Percentiles rank a stretch among this genome's conserved stretches.
Conservation (phyloP, 2,797 vertebrate genomes). For the Falco cherrug region DNA sequence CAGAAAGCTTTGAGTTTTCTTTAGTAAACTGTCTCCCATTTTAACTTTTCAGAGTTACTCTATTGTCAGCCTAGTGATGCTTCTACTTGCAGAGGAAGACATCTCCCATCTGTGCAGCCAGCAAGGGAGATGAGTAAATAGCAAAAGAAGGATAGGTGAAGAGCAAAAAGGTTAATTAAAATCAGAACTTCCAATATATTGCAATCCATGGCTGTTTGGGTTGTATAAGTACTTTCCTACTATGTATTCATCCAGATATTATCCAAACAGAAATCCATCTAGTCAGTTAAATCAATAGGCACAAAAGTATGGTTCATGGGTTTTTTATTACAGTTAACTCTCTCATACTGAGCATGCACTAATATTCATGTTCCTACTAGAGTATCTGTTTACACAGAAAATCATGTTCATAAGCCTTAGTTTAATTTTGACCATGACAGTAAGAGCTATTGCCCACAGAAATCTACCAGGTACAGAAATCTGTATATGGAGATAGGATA, state of each 20-base stretch:
- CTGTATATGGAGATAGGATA: neutral
- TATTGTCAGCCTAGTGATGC: neutral
- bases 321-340: neutral
- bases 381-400: neutral
- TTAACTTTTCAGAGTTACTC: neutral
- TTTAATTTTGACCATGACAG: neutral
- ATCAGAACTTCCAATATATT: neutral
- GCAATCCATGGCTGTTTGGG: neutral
- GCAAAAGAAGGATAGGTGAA: neutral
- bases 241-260: neutral
- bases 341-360: neutral
- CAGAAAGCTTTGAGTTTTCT: neutral
- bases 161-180: conserved; percentile 18
- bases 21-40: neutral
- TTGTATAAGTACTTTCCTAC: neutral
- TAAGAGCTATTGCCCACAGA: neutral
- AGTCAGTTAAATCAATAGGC: neutral
- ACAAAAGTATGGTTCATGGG: neutral
- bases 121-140: neutral
- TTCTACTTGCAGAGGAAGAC: neutral
- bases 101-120: neutral
- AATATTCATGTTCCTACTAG: neutral
- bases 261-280: neutral
- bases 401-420: neutral
- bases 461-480: neutral